Percentiles rank a stretch among this genome's conserved stretches.
phyloP scores from a whole-genome alignment of 2,888 invertebrate genomes.

The Blastobasis adustella region DNA sequence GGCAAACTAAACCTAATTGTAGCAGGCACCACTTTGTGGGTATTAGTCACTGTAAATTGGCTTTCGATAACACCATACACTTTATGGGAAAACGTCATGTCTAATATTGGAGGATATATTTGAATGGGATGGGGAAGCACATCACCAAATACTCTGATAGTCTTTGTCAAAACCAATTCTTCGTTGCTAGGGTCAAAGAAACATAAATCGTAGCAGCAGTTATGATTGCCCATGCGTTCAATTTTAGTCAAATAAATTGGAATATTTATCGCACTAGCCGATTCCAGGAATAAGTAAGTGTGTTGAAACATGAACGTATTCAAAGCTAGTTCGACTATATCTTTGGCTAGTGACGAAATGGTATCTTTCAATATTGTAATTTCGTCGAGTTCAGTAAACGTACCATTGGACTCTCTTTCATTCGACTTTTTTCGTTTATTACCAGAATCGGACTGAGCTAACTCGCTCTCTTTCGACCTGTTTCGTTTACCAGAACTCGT shows the following conservation, averaged over 20 bases:
- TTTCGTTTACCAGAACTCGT: no score
- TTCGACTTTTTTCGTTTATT: no score
- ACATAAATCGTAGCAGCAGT: conserved; percentile 24
- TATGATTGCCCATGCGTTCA: conserved; percentile 22
- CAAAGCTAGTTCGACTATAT: no score
- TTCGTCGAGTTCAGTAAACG: no score
- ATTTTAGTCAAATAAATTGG: neutral
- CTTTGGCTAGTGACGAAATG: no score
- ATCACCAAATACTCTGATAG: conserved; percentile 24
- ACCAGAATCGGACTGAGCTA: no score
- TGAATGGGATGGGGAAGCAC: conserved; percentile 25
- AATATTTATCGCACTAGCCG: neutral
- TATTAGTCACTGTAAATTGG: conserved; percentile 23
- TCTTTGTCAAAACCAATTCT: conserved; percentile 19
- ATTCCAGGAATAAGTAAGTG: neutral
- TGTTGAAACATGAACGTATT: no score
- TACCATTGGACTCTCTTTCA: no score
- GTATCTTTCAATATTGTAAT: no score
- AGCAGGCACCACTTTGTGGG: conserved; percentile 12
- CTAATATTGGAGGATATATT: conserved; percentile 25
- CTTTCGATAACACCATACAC: conserved; percentile 23
- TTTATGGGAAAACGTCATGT: conserved; percentile 23
- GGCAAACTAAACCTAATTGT: neutral
- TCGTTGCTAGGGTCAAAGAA: conserved; percentile 18
- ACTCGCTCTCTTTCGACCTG: no score